A percentile compares a stretch with the other conserved stretches of the same genome.
Evolutionary conservation across 2,113 vertebrate genomes (phyloP).

Genomic region (Silurus glanis): DNA sequence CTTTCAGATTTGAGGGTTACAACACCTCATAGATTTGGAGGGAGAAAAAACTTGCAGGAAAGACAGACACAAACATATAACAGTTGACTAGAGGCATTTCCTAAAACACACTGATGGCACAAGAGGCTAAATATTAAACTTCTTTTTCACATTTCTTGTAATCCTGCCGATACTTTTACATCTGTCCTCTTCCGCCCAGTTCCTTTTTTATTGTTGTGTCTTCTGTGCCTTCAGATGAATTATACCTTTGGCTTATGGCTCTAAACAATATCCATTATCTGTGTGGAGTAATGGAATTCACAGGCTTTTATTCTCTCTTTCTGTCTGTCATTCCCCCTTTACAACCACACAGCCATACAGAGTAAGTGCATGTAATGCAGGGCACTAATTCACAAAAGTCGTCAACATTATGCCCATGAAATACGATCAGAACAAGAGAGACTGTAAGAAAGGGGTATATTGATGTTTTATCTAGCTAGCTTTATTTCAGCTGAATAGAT

Average conservation of each 20-base stretch:
- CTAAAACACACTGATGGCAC: background rate
- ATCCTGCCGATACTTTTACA: background rate
- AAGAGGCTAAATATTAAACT: background rate
- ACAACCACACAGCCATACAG: background rate
- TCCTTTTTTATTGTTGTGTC: conserved; percentile 2
- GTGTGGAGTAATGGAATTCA: conserved; percentile 29
- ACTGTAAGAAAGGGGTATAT: background rate
- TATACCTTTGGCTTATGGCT: conserved; percentile 40
- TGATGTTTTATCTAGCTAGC: background rate
- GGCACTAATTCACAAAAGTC: conserved; percentile 31
- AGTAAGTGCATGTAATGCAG: conserved; percentile 30
- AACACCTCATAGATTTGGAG: background rate
- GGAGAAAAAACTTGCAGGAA: background rate
- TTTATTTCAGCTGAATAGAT: background rate
- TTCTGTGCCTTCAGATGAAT: conserved; percentile 33
- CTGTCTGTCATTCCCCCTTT: background rate
- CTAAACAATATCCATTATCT: conserved; percentile 49
- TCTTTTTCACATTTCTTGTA: background rate
- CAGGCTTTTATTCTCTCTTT: background rate
- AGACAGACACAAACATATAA: background rate
- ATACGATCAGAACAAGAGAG: conserved; percentile 12
- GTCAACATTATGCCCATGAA: conserved; percentile 31
- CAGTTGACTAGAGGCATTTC: background rate
- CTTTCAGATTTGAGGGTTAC: background rate
- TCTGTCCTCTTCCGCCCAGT: conserved; percentile 20